Base-by-base conservation (phyloP, 2,888 invertebrate species). In the Nymphalis c-album region DNA sequence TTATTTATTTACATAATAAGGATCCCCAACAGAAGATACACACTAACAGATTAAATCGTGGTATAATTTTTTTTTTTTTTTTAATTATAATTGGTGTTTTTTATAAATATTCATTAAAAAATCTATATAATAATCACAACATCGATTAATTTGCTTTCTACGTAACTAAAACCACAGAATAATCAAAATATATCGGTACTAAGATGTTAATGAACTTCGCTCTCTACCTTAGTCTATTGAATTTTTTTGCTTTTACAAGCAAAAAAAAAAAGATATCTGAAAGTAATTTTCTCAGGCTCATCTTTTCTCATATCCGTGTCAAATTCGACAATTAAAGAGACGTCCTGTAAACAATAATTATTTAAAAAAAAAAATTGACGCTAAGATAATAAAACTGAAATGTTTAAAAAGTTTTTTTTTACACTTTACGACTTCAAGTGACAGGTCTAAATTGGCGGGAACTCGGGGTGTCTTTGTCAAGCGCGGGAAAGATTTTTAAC, bases 381-480 rank as follows among this genome's bases (percentile, higher is more conserved):
- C 57, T n/a, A 18, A 35, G 18, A 57, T 18, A 40, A 57, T 40
- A n/a, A 40, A 18, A 40, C 35, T 40, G 7, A 16, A 47, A 26
- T 66, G 57, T 7, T 55, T 31, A 57, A 61, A 61, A 61, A 40
- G 17, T 50, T 57, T 57, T 62, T 61, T 45, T 62, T 61, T 45
- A 20, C 40, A n/a, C 35, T 57, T 35, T 57, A 57, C 20, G 57
- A 40, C 60, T 70, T 68, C 61, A 70, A 62, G 68, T 73, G 74
- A 75, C 75, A 74, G 74, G 70, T 70, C 65, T 58, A 69, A 73
- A 73, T 73, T 73, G 71, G 69, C 74, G 70, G 73, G 71, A 71
- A 57, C 57, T 17, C 55, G 31, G 55, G 55, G 8, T 66, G 65
- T 66, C 71, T 69, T 71, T 71, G 71, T 74, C 65, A 55, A 67